A percentile compares a stretch with the other conserved stretches of the same genome.
Conservation (phyloP, 92 coral and sea anemone species). For the Porites evermanni region DNA sequence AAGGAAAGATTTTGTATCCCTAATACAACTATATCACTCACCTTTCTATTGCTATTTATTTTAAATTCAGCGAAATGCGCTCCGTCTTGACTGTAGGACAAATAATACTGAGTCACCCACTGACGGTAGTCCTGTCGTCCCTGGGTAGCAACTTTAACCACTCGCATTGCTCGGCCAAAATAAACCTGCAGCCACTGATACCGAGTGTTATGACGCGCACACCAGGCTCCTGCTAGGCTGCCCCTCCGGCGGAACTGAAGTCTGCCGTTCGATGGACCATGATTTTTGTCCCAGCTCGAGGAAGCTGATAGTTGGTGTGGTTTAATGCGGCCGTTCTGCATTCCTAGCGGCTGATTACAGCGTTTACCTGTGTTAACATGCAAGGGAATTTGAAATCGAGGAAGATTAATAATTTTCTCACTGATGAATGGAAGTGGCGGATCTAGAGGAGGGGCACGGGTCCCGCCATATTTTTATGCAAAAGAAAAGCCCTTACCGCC, state of each 20-base stretch:
- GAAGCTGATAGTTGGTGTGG: constrained; percentile 62
- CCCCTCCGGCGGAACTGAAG: constrained; percentile 29
- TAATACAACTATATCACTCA: background rate
- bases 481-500: no score
- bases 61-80: constrained; percentile 66
- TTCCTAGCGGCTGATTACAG: constrained; percentile 67
- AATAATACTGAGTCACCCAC: constrained; percentile 72
- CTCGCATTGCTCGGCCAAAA: constrained; percentile 63
- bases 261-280: constrained; percentile 58
- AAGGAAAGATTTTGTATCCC: background rate
- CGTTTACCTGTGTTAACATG: constrained; percentile 43
- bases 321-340: constrained; percentile 56
- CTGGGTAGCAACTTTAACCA: constrained; percentile 71
- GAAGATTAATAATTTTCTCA: background rate
- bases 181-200: constrained; percentile 82
- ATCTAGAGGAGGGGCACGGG: no score
- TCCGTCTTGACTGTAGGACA: constrained; percentile 74
- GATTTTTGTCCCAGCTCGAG: constrained; percentile 49
- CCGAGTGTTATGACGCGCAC: constrained; percentile 61
- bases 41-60: constrained; percentile 62
- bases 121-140: constrained; percentile 60
- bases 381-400: no score
- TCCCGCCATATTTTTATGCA: no score
- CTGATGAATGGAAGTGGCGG: no score
- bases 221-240: constrained; percentile 69